phyloP scores from a whole-genome alignment of 2,888 invertebrate species.

The Sinodicranocentrus sp. region DNA sequence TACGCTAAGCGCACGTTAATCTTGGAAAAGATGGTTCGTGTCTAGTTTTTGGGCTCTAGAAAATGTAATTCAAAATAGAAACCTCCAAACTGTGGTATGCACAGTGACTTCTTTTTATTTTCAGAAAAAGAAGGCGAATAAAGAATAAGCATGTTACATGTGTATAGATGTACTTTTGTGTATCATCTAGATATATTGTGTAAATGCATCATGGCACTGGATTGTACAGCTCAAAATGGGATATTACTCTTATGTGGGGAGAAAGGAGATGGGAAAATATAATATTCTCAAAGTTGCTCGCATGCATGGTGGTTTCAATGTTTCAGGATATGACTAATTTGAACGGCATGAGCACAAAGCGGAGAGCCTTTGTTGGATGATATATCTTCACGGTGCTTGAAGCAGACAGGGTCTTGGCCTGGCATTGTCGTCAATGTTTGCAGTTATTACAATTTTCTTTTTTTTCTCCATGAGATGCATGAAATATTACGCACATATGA shows the following conservation, averaged over 20 bases:
- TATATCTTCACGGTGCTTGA: conserved; percentile 65
- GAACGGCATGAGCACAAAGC: conserved; percentile 64
- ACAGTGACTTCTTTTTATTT: too few relatives aligned
- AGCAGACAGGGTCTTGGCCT: conserved; percentile 68
- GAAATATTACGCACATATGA: conserved; percentile 63
- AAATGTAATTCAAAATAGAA: too few relatives aligned
- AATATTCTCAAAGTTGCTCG: conserved; percentile 54
- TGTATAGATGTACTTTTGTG: too few relatives aligned
- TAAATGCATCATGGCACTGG: too few relatives aligned
- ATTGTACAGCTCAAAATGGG: too few relatives aligned
- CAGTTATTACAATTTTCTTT: conserved; percentile 66
- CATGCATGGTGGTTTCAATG: conserved; percentile 49
- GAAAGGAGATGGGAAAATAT: conserved; percentile 29
- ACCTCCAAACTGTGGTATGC: too few relatives aligned
- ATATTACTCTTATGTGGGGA: conserved; percentile 3
- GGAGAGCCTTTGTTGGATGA: conserved; percentile 60
- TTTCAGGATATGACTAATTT: conserved; percentile 69
- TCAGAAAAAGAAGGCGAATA: too few relatives aligned
- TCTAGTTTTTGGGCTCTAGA: too few relatives aligned
- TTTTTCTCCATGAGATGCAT: conserved; percentile 53
- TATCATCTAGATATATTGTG: too few relatives aligned
- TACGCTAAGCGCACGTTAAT: too few relatives aligned
- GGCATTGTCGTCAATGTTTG: conserved; percentile 63
- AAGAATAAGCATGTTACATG: too few relatives aligned
- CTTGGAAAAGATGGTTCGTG: too few relatives aligned